Percentiles rank a stretch among this genome's conserved stretches.
Conservation (phyloP, 2,888 invertebrate genomes). For the Sphaerophoria rueppellii region DNA sequence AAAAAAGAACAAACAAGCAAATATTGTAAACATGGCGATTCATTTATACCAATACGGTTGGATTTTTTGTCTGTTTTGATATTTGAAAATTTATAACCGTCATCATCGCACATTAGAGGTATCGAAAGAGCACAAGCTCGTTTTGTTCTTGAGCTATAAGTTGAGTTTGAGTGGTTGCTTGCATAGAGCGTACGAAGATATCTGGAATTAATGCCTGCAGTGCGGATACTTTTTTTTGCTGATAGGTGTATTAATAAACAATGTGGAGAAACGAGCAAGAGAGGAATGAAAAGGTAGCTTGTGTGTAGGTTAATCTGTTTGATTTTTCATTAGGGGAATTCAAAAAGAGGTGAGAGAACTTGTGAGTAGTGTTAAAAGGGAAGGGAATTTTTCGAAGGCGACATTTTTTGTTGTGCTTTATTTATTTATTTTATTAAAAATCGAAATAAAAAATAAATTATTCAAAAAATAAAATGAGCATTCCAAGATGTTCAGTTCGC, state of each 20-base stretch:
- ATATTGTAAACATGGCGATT: constrained; percentile 25
- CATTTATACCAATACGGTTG: constrained; percentile 67
- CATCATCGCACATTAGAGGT: constrained; percentile 32
- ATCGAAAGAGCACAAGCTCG: too few species aligned
- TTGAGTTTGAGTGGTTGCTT: constrained; percentile 18
- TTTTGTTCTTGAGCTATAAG: not conserved
- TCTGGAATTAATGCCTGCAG: constrained; percentile 25
- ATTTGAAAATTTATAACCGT: constrained; percentile 72
- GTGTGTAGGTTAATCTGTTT: constrained; percentile 49
- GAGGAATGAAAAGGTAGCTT: not conserved
- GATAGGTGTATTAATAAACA: constrained; percentile 8
- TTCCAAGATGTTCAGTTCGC: too few species aligned
- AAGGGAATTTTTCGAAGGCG: not conserved
- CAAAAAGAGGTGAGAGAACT: constrained; percentile 38
- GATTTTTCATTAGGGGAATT: constrained; percentile 10
- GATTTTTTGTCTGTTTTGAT: constrained; percentile 39
- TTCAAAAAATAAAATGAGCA: too few species aligned
- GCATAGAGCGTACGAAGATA: constrained; percentile 25
- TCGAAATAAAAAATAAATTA: too few species aligned
- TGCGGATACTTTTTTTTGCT: constrained; percentile 25
- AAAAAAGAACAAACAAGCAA: not conserved
- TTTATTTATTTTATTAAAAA: too few species aligned
- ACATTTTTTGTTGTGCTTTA: too few species aligned
- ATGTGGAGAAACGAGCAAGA: constrained; percentile 8
- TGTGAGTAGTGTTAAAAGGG: constrained; percentile 25